phyloP scores from a whole-genome alignment of 2,888 invertebrate species.

The Trichopoda pennipes region DNA sequence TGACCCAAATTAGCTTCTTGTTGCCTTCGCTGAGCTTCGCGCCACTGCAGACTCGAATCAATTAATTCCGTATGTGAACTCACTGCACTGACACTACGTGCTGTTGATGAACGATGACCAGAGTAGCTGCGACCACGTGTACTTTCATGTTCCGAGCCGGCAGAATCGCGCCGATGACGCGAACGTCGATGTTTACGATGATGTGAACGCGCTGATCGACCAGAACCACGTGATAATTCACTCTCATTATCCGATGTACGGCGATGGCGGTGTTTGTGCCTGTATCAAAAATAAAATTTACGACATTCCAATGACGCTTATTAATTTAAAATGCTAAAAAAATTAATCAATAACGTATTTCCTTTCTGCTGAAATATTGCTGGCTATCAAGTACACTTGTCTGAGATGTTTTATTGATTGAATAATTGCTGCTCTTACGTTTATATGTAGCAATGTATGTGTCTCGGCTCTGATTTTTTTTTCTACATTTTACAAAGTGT shows the following conservation, averaged over 20 bases:
- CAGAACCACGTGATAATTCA: slow-evolving; percentile 92
- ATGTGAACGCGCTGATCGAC: slow-evolving; percentile 88
- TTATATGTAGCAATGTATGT: background rate
- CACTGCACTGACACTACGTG: slow-evolving; percentile 79
- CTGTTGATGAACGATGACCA: slow-evolving; percentile 80
- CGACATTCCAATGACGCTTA: slow-evolving; percentile 17
- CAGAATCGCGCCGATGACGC: slow-evolving; percentile 87
- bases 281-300: slow-evolving; percentile 50
- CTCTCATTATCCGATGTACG: slow-evolving; percentile 94
- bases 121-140: slow-evolving; percentile 81
- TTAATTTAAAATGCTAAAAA: slow-evolving; percentile 34
- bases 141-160: slow-evolving; percentile 86
- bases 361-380: slow-evolving; percentile 31
- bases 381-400: slow-evolving; percentile 32
- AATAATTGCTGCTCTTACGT: slow-evolving; percentile 48
- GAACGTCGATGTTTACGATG: slow-evolving; percentile 87
- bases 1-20: slow-evolving; percentile 82
- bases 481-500: slow-evolving; percentile 17
- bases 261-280: slow-evolving; percentile 90
- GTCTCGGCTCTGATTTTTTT: slow-evolving; percentile 10
- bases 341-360: slow-evolving; percentile 35
- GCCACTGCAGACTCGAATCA: slow-evolving; percentile 94
- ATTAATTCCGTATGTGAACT: slow-evolving; percentile 84
- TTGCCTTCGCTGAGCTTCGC: slow-evolving; percentile 90
- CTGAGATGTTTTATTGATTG: slow-evolving; percentile 49